Conservation (phyloP, 2,888 invertebrate genomes). For the Heliconius erato region DNA sequence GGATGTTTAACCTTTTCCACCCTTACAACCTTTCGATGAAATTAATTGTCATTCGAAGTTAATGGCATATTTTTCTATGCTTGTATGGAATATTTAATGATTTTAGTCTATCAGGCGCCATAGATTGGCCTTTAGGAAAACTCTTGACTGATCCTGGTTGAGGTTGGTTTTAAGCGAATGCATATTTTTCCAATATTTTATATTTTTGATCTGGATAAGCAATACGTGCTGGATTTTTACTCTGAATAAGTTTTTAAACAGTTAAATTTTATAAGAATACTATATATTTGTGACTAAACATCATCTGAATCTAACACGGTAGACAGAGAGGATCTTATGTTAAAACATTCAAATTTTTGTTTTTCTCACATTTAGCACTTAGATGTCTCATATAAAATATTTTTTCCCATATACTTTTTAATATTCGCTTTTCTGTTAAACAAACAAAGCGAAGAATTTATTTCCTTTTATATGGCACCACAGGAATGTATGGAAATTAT, state of each 20-base stretch:
- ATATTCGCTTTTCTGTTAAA: background rate
- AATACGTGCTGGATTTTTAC: background rate
- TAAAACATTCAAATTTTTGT: too few species aligned
- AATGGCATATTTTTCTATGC: background rate
- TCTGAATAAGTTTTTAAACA: background rate
- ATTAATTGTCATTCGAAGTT: conserved; percentile 26
- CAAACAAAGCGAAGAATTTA: conserved; percentile 8
- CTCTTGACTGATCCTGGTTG: background rate
- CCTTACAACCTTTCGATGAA: conserved; percentile 38
- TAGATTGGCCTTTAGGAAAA: background rate
- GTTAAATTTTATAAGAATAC: too few species aligned
- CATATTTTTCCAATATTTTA: too few species aligned
- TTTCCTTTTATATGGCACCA: conserved; percentile 45
- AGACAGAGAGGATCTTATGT: too few species aligned
- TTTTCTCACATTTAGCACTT: too few species aligned
- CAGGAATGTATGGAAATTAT: conserved; percentile 40
- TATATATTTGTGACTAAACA: too few species aligned
- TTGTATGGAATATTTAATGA: background rate
- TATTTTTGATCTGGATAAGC: background rate
- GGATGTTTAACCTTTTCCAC: conserved; percentile 49
- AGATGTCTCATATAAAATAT: background rate
- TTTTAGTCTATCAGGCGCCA: background rate
- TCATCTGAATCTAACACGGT: too few species aligned
- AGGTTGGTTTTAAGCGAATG: too few species aligned
- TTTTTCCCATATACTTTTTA: background rate